These are phyloP conservation scores for Dendropsophus ebraccatus DNA, from an alignment of 2,113 vertebrate genomes.

Conservation along the genomic window DNA sequence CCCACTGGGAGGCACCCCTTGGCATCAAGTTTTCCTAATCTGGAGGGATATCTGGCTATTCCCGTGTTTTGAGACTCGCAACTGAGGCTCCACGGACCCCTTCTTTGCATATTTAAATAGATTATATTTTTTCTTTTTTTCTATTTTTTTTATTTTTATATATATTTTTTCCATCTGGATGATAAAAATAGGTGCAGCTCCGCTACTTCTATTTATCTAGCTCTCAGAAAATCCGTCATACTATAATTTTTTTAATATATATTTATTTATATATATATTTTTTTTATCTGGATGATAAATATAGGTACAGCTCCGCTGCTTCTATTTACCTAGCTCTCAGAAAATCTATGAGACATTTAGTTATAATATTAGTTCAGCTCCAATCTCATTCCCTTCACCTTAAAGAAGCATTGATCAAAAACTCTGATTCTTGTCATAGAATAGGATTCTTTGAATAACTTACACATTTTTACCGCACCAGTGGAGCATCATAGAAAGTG, in stretches of 20 bases:
- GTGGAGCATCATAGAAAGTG: conserved; percentile 14
- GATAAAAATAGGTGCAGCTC: background rate
- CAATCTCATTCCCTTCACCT: conserved; percentile 24
- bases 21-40: too few species aligned
- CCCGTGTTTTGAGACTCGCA: too few species aligned
- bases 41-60: too few species aligned
- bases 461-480: conserved; percentile 24
- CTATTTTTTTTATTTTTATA: too few species aligned
- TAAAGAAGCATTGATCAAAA: conserved; percentile 38
- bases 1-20: too few species aligned
- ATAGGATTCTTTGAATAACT: conserved; percentile 41
- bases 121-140: too few species aligned
- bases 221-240: too few species aligned
- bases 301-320: background rate
- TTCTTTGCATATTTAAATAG: too few species aligned
- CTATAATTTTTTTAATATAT: too few species aligned
- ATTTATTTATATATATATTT: too few species aligned
- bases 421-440: conserved; percentile 34
- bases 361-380: conserved; percentile 38
- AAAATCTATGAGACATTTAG: conserved; percentile 42
- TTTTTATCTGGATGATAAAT: background rate
- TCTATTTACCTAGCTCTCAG: conserved; percentile 15
- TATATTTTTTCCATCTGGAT: background rate
- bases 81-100: too few species aligned
- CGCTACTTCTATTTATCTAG: too few species aligned